phyloP scores from a whole-genome alignment of 2,113 vertebrate species.

The Tenebrosternarchus preto region DNA sequence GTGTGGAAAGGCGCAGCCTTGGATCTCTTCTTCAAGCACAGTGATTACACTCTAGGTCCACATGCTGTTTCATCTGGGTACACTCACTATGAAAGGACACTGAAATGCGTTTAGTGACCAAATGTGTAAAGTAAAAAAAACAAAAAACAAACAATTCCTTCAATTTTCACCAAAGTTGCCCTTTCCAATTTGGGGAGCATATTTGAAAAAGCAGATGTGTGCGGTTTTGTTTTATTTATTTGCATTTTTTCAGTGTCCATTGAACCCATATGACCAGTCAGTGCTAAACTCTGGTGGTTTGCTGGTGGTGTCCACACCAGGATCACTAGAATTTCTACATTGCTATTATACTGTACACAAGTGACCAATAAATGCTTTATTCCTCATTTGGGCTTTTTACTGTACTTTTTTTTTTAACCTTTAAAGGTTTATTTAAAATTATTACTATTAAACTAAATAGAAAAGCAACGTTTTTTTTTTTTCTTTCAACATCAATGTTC shows the following conservation, averaged over 20 bases:
- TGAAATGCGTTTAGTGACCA: conserved; percentile 16
- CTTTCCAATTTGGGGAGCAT: conserved; percentile 11
- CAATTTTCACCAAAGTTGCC: conserved; percentile 49
- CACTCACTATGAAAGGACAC: background rate
- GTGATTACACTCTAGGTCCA: conserved; percentile 11
- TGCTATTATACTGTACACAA: conserved; percentile 40
- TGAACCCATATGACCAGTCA: conserved; percentile 46
- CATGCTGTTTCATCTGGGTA: background rate
- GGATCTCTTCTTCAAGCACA: conserved; percentile 32
- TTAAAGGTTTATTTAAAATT: too few species aligned
- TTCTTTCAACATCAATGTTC: background rate
- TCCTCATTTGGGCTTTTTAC: background rate
- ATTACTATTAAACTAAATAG: too few species aligned
- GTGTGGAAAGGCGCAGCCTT: background rate
- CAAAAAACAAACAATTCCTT: too few species aligned
- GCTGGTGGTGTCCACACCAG: conserved; percentile 24
- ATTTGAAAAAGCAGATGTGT: background rate
- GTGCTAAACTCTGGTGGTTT: conserved; percentile 26
- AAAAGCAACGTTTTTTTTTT: too few species aligned
- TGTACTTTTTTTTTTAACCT: background rate
- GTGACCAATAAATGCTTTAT: conserved; percentile 55
- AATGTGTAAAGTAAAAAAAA: too few species aligned
- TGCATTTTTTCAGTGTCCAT: conserved; percentile 21
- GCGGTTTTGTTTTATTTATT: background rate
- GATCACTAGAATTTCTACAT: conserved; percentile 35